Evolutionary conservation across 2,888 invertebrate genomes (phyloP), one percentile per base, ranked within the genome.

Genomic region (Apomyelois bistriatella): DNA sequence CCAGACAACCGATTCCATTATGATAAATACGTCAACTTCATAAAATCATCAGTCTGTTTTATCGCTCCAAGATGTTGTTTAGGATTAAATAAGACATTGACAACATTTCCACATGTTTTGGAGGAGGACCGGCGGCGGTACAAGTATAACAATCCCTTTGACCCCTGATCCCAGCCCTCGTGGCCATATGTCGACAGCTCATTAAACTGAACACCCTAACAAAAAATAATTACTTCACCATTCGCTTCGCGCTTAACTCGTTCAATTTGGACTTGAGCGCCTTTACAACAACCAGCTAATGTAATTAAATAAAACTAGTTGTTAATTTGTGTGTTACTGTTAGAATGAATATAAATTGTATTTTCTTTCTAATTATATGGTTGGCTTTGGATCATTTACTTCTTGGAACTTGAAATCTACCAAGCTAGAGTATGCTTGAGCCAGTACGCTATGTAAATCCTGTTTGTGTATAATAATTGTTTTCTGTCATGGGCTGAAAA

Each of bases 171-270:
- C 53, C 56, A 55, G 57, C 60, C 56, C 58, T 59, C 64, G 66
- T 64, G 58, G 65, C 84, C 86, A 82, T 74, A 86, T 85, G 87
- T 83, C 82, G 74, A 61, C 79, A 70, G 72, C 71, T 79, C 81
- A 79, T 85, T 82, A 83, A 80, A 82, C 65, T 65, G 72, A 72
- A 75, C 76, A 74, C 79, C 78, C 83, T 74, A 76, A 84, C 83
- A 85, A 86, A 87, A 86, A 85, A 82, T 88, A 85, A 88, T 86
- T 82, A 82, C 83, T 85, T 74, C 72, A 81, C 83, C 87, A 86
- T 76, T 76, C 74, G 75, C 70, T 58, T 59, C 69, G 70, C 71
- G 71, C 69, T 70, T 67, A 76, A 78, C 76, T 73, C 76, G 72
- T 72, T 74, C 72, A 77, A 74, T 76, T 79, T 73, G 63, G 69